A percentile compares a stretch with the other conserved stretches of the same genome.
Conservation (phyloP, 2,113 vertebrate species). For the Ciconia maguari region DNA sequence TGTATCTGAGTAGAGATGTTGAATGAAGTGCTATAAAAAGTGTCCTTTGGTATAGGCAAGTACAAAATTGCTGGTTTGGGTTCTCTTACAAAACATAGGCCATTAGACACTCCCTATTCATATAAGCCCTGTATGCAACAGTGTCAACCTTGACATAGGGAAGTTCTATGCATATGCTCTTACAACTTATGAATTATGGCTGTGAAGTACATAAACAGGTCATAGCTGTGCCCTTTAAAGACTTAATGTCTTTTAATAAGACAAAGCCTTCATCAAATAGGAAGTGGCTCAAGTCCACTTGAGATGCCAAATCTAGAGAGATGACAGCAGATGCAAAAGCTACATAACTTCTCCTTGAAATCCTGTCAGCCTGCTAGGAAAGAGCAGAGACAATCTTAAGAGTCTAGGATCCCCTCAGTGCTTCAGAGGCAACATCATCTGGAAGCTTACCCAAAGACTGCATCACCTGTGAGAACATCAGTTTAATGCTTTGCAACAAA, state of each 20-base stretch:
- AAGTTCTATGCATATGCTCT: not conserved
- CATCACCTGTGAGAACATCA: fast-evolving
- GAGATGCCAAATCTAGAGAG: not conserved
- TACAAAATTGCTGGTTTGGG: not conserved
- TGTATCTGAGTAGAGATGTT: not conserved
- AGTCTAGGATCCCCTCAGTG: not conserved
- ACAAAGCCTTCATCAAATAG: not conserved
- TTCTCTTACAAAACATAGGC: not conserved
- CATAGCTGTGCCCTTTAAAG: not conserved
- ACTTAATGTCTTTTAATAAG: not conserved
- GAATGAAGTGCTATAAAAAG: not conserved
- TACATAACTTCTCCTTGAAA: not conserved
- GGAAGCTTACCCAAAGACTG: not conserved
- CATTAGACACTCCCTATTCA: not conserved
- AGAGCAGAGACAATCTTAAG: not conserved
- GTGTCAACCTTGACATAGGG: not conserved
- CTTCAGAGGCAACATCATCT: not conserved
- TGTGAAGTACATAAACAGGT: not conserved
- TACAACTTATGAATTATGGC: not conserved
- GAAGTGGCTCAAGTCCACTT: not conserved
- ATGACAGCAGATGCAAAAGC: not conserved
- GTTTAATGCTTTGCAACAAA: not conserved
- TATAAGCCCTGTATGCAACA: not conserved
- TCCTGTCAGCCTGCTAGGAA: not conserved
- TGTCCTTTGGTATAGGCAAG: not conserved